These are phyloP conservation scores for Halcyon malimbica DNA, from an alignment of 2,113 vertebrate species.

Conservation along the genomic window DNA sequence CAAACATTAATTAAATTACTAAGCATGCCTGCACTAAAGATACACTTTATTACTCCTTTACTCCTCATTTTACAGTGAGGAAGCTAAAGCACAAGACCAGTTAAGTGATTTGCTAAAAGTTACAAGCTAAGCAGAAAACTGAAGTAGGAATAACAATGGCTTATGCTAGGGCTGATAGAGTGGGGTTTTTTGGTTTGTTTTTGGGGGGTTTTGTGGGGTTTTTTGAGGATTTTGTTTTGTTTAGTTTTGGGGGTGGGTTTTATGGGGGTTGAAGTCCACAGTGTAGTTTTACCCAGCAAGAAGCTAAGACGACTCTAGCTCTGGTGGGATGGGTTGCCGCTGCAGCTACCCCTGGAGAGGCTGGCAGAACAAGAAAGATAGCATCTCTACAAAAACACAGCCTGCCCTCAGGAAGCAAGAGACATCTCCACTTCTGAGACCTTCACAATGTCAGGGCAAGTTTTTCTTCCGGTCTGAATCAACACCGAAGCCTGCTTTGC, in stretches of 20 bases:
- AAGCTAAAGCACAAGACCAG: neutral
- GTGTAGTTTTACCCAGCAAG: neutral
- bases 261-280: neutral
- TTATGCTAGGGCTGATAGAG: neutral
- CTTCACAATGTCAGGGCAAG: neutral
- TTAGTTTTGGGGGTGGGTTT: neutral
- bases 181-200: neutral
- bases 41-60: neutral
- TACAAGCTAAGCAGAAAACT: neutral
- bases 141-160: neutral
- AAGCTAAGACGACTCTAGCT: neutral
- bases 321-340: neutral
- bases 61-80: slow-evolving; percentile 5
- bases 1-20: slow-evolving; percentile 28
- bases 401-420: neutral
- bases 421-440: neutral
- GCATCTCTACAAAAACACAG: neutral
- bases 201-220: neutral
- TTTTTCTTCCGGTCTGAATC: neutral
- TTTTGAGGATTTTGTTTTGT: neutral
- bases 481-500: neutral
- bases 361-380: neutral
- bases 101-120: neutral
- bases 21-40: neutral
- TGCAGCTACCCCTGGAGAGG: neutral